These are phyloP conservation scores for Anoplius nigerrimus DNA, from an alignment of 2,888 invertebrate genomes.

Conservation along the genomic window DNA sequence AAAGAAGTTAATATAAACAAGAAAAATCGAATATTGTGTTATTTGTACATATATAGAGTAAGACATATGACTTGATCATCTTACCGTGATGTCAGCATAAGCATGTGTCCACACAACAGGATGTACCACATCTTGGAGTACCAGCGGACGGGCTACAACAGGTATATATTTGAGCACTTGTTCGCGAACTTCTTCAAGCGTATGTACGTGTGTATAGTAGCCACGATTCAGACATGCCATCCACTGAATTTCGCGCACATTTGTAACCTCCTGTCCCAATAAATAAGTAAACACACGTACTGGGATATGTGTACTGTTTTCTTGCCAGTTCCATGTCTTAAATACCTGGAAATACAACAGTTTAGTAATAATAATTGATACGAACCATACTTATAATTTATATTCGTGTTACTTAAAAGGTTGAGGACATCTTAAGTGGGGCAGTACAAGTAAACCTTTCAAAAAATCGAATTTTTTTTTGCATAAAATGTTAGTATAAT, in stretches of 20 bases:
- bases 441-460: no score
- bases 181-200: constrained; percentile 96
- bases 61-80: no score
- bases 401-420: no score
- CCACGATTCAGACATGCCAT: constrained; percentile 98
- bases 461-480: no score
- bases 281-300: constrained; percentile 97
- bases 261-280: constrained; percentile 94
- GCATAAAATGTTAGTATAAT: no score
- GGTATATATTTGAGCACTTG: constrained; percentile 97
- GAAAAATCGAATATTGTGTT: no score
- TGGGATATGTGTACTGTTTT: constrained; percentile 83
- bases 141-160: constrained; percentile 91
- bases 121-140: constrained; percentile 84
- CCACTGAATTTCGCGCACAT: constrained; percentile 91
- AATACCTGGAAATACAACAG: constrained; percentile 78
- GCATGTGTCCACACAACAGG: constrained; percentile 97
- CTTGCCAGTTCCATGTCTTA: constrained; percentile 85
- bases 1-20: no score
- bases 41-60: no score
- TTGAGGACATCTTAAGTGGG: no score
- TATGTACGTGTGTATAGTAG: constrained; percentile 95
- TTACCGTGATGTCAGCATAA: constrained; percentile 90
- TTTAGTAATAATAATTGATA: no score
- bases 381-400: no score